Evolutionary conservation across 2,888 invertebrate genomes (phyloP).

Genomic region (Trimorus sp.): DNA sequence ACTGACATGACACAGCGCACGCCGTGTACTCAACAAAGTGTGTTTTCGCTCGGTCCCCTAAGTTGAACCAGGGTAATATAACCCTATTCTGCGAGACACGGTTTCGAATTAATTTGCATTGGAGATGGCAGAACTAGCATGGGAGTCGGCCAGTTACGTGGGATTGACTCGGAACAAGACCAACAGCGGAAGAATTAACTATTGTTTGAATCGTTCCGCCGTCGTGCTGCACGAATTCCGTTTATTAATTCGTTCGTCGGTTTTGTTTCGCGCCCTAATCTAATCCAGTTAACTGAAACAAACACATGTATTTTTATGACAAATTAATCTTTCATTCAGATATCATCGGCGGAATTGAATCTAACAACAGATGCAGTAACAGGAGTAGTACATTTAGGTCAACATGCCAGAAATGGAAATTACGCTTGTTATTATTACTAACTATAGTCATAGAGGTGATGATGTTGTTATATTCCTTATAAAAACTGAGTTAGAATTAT

Average conservation of each 20-base stretch:
- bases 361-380: too few species aligned
- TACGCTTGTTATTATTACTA: too few species aligned
- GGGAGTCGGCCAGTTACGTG: conserved; percentile 56
- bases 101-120: conserved; percentile 68
- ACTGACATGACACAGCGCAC: conserved; percentile 61
- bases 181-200: conserved; percentile 62
- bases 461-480: too few species aligned
- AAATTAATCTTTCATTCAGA: too few species aligned
- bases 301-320: not conserved
- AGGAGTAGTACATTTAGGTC: too few species aligned
- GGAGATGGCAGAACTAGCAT: conserved; percentile 64
- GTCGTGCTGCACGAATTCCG: conserved; percentile 5
- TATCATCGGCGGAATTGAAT: too few species aligned
- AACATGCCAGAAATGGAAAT: too few species aligned
- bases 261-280: not conserved
- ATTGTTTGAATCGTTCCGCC: conserved; percentile 34
- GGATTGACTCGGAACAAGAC: conserved; percentile 62
- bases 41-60: conserved; percentile 65
- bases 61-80: conserved; percentile 65
- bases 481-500: too few species aligned
- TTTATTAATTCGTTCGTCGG: conserved; percentile 5
- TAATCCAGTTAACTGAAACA: not conserved
- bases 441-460: too few species aligned
- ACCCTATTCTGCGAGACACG: conserved; percentile 66
- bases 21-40: conserved; percentile 60